These are phyloP conservation scores for Gonioctena quinquepunctata DNA, from an alignment of 1,140 invertebrate species.

Conservation along the genomic window DNA sequence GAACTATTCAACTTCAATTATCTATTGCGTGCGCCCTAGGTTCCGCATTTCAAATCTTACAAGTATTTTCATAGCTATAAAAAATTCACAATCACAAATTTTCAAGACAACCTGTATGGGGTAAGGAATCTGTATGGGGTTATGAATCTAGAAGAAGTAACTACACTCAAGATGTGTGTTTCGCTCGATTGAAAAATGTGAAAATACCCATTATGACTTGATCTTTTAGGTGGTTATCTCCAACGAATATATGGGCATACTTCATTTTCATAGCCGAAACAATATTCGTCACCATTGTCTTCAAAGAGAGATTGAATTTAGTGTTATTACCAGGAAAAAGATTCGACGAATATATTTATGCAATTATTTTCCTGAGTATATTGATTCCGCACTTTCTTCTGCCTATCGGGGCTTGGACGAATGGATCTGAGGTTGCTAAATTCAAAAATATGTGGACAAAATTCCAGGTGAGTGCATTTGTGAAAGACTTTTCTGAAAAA, in stretches of 20 bases:
- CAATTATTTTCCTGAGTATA: conserved; percentile 70
- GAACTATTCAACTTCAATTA: too few relatives aligned
- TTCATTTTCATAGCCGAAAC: conserved; percentile 49
- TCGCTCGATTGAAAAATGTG: too few relatives aligned
- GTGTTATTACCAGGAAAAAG: conserved; percentile 61
- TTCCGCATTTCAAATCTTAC: too few relatives aligned
- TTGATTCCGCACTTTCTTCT: conserved; percentile 70
- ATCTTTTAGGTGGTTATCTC: conserved; percentile 52
- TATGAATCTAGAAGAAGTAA: too few relatives aligned
- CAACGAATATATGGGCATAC: conserved; percentile 49
- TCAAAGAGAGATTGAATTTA: conserved; percentile 48
- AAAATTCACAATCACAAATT: too few relatives aligned
- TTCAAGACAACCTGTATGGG: too few relatives aligned
- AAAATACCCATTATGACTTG: too few relatives aligned
- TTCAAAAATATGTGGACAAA: conserved; percentile 76
- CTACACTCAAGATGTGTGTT: too few relatives aligned
- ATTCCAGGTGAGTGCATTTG: conserved; percentile 60
- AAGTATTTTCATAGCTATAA: too few relatives aligned
- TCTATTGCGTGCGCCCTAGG: too few relatives aligned
- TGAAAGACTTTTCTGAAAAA: too few relatives aligned
- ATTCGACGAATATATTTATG: conserved; percentile 72
- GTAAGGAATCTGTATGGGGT: too few relatives aligned
- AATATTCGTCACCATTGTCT: conserved; percentile 48
- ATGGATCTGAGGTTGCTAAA: conserved; percentile 67
- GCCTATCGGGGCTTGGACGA: conserved; percentile 69